Evolutionary conservation across 2,888 invertebrate genomes (phyloP).

Genomic region (Limnephilus auricula): DNA sequence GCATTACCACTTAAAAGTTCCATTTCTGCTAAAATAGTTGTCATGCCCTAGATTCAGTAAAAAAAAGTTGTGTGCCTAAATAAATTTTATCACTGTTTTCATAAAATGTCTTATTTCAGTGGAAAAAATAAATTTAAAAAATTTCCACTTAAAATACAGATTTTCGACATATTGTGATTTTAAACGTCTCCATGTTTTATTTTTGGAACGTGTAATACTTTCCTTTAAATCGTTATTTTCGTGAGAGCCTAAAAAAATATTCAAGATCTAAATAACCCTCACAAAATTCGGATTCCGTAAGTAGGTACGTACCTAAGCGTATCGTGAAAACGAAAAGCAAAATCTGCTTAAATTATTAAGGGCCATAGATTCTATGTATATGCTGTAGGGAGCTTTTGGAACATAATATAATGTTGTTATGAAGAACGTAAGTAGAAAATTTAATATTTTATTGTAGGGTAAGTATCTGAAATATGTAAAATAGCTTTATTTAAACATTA

Average conservation of each 20-base stretch:
- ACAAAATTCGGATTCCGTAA: background rate
- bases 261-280: background rate
- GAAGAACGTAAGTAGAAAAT: background rate
- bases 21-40: too few relatives aligned
- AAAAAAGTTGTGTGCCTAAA: too few relatives aligned
- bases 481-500: background rate
- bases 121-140: too few relatives aligned
- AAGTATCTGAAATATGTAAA: too few relatives aligned
- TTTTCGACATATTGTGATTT: background rate
- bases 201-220: constrained; percentile 25
- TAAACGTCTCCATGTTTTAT: background rate
- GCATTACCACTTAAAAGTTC: too few relatives aligned
- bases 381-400: background rate
- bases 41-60: too few relatives aligned
- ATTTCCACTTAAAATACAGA: background rate
- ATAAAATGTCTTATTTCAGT: too few relatives aligned
- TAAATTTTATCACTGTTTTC: too few relatives aligned
- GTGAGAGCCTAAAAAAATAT: background rate
- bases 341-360: background rate
- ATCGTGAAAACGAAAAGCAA: background rate
- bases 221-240: background rate
- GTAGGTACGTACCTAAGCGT: background rate
- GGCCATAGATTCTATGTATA: background rate
- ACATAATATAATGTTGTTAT: background rate
- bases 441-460: too few relatives aligned